These are phyloP conservation scores for Gibbula magus DNA, from an alignment of 2,888 invertebrate species.

Conservation along the genomic window DNA sequence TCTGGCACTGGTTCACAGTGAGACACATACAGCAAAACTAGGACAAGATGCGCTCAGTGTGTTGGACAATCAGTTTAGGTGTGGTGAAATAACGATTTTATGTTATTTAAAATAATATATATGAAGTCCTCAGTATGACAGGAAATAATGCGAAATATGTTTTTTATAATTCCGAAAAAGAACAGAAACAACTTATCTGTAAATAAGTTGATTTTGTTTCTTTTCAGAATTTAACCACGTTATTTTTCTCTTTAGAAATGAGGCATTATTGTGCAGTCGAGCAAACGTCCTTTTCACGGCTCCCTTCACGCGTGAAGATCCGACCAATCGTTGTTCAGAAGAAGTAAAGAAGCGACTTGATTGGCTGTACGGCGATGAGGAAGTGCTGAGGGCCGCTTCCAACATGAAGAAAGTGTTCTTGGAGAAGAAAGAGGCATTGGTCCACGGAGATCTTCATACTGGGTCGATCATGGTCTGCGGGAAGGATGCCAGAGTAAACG, in stretches of 20 bases:
- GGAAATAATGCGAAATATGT: too few relatives aligned
- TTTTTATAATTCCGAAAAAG: too few relatives aligned
- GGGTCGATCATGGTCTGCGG: conserved; percentile 57
- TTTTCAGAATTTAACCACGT: too few relatives aligned
- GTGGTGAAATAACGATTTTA: conserved; percentile 3
- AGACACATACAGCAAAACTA: conserved; percentile 47
- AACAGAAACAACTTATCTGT: too few relatives aligned
- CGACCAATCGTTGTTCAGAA: conserved; percentile 50
- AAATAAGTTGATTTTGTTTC: too few relatives aligned
- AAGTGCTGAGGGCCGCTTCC: conserved; percentile 43
- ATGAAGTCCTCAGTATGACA: too few relatives aligned
- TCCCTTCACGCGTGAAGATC: conserved; percentile 48
- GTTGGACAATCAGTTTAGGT: conserved; percentile 50
- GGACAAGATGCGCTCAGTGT: conserved; percentile 38
- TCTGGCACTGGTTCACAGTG: conserved; percentile 50
- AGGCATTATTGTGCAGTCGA: too few relatives aligned
- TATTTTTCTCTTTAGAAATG: too few relatives aligned
- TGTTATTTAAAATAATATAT: too few relatives aligned
- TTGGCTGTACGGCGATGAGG: conserved; percentile 46
- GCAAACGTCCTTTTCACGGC: conserved; percentile 44
- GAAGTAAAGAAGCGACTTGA: conserved; percentile 43
- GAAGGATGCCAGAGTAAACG: conserved; percentile 40
- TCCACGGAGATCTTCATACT: conserved; percentile 64
- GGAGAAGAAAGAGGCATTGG: conserved; percentile 59
- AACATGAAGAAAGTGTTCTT: conserved; percentile 52